A percentile compares a stretch with the other conserved stretches of the same genome.
Evolutionary conservation across 2,888 invertebrate species (phyloP).

Genomic region (Blomia tropicalis): DNA sequence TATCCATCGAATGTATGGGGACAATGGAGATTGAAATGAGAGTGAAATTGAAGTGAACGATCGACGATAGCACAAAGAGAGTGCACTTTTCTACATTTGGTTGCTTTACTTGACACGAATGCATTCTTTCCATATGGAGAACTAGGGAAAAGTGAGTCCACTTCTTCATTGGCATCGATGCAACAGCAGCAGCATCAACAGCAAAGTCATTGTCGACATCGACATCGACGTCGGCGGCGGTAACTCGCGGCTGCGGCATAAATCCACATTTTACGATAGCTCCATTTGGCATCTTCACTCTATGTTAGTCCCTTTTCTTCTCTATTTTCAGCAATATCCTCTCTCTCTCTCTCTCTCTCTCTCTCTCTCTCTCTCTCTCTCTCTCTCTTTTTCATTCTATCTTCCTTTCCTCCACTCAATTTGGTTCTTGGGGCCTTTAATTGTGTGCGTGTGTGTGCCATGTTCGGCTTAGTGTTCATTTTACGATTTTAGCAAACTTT

Average conservation of each 20-base stretch:
- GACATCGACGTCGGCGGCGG: no score
- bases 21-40: no score
- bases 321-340: neutral
- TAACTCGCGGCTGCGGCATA: no score
- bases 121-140: neutral
- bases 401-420: neutral
- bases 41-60: neutral
- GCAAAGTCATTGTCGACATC: no score
- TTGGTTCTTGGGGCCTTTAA: neutral
- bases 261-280: conserved; percentile 1
- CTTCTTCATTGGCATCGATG: no score
- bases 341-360: neutral
- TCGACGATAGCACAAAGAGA: neutral
- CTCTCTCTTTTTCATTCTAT: neutral
- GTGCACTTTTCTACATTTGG: neutral
- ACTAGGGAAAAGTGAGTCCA: neutral
- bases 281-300: conserved; percentile 2
- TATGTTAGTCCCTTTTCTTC: neutral
- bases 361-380: neutral
- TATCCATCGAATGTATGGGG: neutral
- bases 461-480: conserved; percentile 3
- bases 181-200: no score
- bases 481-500: conserved; percentile 11
- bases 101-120: no score
- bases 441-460: no score